phyloP scores from a whole-genome alignment of 1,140 invertebrate genomes.

The Nasonia vitripennis region DNA sequence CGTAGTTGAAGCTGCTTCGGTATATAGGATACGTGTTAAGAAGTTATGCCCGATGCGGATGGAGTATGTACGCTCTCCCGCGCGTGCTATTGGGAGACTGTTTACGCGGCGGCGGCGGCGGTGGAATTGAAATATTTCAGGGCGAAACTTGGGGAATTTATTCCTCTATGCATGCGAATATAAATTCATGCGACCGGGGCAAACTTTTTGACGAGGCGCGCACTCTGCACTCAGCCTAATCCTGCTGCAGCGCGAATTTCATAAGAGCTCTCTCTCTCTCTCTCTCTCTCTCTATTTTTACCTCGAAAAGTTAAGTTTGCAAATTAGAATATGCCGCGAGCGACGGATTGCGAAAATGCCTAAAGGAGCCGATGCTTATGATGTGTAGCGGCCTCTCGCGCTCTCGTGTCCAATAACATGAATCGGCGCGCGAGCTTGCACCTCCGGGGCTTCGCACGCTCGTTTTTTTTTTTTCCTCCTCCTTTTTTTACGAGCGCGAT shows the following conservation, averaged over 20 bases:
- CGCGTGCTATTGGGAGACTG: background rate
- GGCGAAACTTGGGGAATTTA: background rate
- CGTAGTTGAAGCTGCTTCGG: background rate
- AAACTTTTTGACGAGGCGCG: background rate
- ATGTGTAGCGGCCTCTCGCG: background rate
- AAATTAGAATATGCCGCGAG: slow-evolving; percentile 33
- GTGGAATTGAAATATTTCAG: background rate
- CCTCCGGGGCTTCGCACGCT: background rate
- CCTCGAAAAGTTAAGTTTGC: slow-evolving; percentile 28
- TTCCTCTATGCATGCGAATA: background rate
- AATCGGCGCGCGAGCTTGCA: background rate
- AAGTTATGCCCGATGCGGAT: background rate
- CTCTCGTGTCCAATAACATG: background rate
- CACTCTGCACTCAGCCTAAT: background rate
- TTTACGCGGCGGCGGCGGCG: background rate
- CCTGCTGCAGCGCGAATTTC: background rate
- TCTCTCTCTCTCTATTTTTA: slow-evolving; percentile 25
- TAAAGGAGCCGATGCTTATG: background rate
- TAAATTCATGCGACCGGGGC: background rate
- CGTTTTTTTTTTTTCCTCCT: background rate
- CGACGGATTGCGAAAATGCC: slow-evolving; percentile 7
- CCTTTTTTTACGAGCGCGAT: background rate
- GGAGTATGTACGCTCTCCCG: background rate
- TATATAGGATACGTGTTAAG: background rate
- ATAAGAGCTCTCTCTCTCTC: background rate